Base-by-base conservation (phyloP, 2,113 vertebrate genomes). In the Cervus canadensis region DNA sequence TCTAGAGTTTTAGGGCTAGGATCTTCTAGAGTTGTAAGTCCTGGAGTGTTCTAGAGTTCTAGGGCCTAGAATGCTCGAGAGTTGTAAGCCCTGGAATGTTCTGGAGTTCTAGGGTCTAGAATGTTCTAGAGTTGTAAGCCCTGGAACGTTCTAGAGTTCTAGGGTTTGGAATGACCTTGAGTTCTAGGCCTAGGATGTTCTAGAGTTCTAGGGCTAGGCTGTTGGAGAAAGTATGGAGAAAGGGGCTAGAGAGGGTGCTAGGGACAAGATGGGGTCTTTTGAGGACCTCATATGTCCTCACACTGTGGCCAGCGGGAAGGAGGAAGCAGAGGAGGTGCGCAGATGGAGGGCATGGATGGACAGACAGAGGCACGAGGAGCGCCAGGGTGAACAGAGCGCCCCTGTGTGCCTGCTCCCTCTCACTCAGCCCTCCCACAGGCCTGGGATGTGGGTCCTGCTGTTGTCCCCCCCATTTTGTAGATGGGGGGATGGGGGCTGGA, bases 341-440 rank as follows among this genome's bases (percentile, higher is more conserved):
- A 43, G 59, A 19, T 6, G 3, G 16, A 86, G 25, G 25, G 16
- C 11, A 4, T 0, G 7, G 45, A 21, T 26, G 79, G 74, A 40
- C n/a, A 71, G 16, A 19, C 60, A 6, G 43, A 86, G 45, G 74
- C 74, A 13, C 16, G 9, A 12, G 50, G 57, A 13, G 16, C 21
- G 15, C 26, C 3, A 0, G 43, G 2, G 0, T 26, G 1, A 0
- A 30, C 26, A 0, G 13, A 21, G 30, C 5, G 3, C 30, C 30
- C 21, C 14, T 30, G 6, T 12, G 28, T 14, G 30, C 1, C 0
- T 1, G 3, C 11, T 17, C 13, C 25, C 25, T 74, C 71, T 23
- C 76, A 15, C 36, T 28, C 30, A 0, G 2, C 19, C 64, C 57
- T 59, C 43, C 33, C 11, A 8, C 0, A 2, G 36, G 11, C 21